phyloP scores from a whole-genome alignment of 2,888 invertebrate species.

The Troilus luridus region DNA sequence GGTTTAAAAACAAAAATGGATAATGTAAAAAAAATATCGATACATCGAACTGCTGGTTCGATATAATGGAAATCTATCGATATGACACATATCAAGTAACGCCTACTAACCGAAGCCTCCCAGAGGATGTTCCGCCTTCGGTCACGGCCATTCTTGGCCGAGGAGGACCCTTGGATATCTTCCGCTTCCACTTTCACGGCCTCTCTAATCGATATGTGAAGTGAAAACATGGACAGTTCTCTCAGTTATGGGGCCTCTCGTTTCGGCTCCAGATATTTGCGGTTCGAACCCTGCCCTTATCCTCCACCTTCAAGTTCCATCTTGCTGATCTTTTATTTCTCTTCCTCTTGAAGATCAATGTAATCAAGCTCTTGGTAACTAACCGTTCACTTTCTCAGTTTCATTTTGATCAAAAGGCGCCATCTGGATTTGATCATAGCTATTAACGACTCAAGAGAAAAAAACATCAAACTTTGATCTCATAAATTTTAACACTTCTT shows the following conservation, averaged over 20 bases:
- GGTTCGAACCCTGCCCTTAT: neutral
- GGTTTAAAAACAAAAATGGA: no score
- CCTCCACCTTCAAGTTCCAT: neutral
- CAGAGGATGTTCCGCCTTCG: slow-evolving; percentile 33
- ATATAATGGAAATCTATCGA: no score
- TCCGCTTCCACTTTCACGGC: slow-evolving; percentile 44
- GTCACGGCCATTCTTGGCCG: neutral
- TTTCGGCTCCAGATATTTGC: neutral
- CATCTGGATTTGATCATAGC: neutral
- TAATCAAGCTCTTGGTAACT: neutral
- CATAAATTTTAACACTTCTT: no score
- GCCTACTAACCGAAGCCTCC: no score
- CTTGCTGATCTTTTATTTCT: neutral
- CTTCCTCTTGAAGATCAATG: neutral
- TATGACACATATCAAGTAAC: no score
- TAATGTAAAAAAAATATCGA: no score
- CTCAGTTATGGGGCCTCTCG: neutral
- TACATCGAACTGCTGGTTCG: no score
- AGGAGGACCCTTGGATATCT: slow-evolving; percentile 8
- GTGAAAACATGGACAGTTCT: slow-evolving; percentile 38
- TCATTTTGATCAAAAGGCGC: neutral
- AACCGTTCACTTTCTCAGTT: neutral
- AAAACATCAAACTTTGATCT: neutral
- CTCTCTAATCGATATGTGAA: slow-evolving; percentile 48
- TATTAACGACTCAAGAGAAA: neutral